Evolutionary conservation across 2,888 invertebrate species (phyloP), one percentile per base, ranked within the genome.

Genomic region (Pseudoips prasinana): DNA sequence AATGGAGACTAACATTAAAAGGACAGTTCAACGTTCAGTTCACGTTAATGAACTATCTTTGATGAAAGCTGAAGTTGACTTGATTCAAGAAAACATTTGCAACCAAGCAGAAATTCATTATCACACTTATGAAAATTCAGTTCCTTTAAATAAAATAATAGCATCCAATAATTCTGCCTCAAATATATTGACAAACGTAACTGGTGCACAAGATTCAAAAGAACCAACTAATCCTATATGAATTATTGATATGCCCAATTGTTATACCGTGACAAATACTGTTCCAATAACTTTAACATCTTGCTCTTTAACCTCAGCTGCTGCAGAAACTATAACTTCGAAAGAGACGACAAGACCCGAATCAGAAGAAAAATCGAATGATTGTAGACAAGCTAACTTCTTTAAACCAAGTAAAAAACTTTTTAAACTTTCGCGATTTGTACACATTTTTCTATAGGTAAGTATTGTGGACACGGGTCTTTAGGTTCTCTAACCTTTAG

Each of bases 1-100:
- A 18, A 46, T 54, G 29, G 50, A 45, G 47, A 48, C 54, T 9
- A 49, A 25, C 17, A 45, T 40, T 24, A 53, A 45, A 41, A 43
- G 43, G 10, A 30, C 1, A 20, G 17, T 29, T 9, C 24, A 22
- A 8, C 30, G 30, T 25, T 18, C 25, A 14, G 14, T 14, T 14
- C 14, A 14, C 14, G 14, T 14, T 33, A 11, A 22, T 25, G 9
- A 24, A 30, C 24, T 14, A 30, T 30, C 30, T n/a, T n/a, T n/a
- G 7, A 18, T 24, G 25, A 2, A 14, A 14, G 14, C 14, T 14
- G 14, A 14, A 14, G 5, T 14, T 14, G 14, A 14, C 32, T 36
- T 27, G 17, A 36, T 30, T 36, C 36, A 31, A 39, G 33, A 29
- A 14, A 5, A 14, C 5, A 5, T 35, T 35, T 40, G 32, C 19